These are phyloP conservation scores for Bombus superbus DNA, from an alignment of 1,140 invertebrate genomes.

Conservation along the genomic window DNA sequence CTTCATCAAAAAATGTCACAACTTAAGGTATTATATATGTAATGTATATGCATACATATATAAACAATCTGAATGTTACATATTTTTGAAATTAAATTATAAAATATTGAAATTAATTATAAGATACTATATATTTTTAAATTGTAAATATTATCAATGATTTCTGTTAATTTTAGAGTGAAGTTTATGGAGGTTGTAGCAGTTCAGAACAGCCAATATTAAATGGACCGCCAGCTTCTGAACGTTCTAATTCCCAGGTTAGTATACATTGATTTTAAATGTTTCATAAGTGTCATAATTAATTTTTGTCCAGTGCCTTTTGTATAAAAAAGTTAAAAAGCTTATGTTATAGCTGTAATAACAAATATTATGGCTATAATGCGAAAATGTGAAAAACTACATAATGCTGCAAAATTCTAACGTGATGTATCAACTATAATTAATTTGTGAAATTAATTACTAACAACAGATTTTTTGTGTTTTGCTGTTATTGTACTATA, in stretches of 20 bases:
- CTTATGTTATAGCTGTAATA: conserved; percentile 55
- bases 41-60: background rate
- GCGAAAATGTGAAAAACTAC: conserved; percentile 41
- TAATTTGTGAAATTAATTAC: conserved; percentile 50
- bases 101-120: background rate
- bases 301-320: conserved; percentile 56
- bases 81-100: background rate
- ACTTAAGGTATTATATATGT: conserved; percentile 69
- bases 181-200: conserved; percentile 69
- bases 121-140: background rate
- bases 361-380: conserved; percentile 40
- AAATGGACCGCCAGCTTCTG: conserved; percentile 73
- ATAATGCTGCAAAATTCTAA: conserved; percentile 53
- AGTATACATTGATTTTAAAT: conserved; percentile 61
- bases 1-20: conserved; percentile 73
- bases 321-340: conserved; percentile 46
- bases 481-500: conserved; percentile 40
- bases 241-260: conserved; percentile 75
- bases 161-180: conserved; percentile 62
- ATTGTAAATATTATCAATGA: conserved; percentile 15
- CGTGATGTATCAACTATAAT: conserved; percentile 49
- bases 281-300: conserved; percentile 32
- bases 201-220: conserved; percentile 72
- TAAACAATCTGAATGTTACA: background rate
- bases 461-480: conserved; percentile 45